Base-by-base conservation (phyloP, 2,888 invertebrate species). In the Apamea epomidion region DNA sequence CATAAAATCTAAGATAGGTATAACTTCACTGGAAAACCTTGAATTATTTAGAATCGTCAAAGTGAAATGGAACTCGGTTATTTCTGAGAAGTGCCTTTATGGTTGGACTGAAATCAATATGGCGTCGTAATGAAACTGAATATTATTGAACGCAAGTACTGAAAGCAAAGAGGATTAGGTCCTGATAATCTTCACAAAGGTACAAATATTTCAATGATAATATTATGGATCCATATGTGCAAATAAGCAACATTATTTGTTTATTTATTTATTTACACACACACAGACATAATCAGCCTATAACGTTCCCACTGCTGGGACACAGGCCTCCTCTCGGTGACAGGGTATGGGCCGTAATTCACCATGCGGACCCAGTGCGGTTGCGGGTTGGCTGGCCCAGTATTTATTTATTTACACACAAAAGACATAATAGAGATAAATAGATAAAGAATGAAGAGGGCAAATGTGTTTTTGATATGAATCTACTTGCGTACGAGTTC, bases 51-150 rank as follows among this genome's bases (percentile, higher is more conserved):
- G 29, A 45, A 64, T 60, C 64, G 25, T 78, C 78, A 65, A 83
- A 73, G 64, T 32, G 69, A 51, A 78, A 78, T 84, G 69, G n/a
- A 65, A 32, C 25, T 70, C 51, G 18, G 42, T 65, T 42, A 73
- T 60, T 71, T 62, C 54, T 42, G 48, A 65, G 64, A 60, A 73
- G 21, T n/a, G 48, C 45, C 32, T 58, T 83, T 70, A 65, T n/a
- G 64, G n/a, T 48, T 51, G 25, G 1, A 51, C 64, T 78, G 68
- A 62, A 69, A 78, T 64, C 72, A 65, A 58, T 58, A 51, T 78
- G 14, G n/a, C 60, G n/a, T n/a, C 16, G 37, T 69, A 64, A 64
- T 69, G 21, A 73, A 78, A 76, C 76, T 76, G 51, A 82, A 76
- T 71, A 68, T 72, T 68, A 37, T 64, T 83, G 48, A 4, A 64